Percentiles rank a stretch among this genome's conserved stretches.
phyloP scores from a whole-genome alignment of 2,113 vertebrate genomes.

The Spea multiplicata region DNA sequence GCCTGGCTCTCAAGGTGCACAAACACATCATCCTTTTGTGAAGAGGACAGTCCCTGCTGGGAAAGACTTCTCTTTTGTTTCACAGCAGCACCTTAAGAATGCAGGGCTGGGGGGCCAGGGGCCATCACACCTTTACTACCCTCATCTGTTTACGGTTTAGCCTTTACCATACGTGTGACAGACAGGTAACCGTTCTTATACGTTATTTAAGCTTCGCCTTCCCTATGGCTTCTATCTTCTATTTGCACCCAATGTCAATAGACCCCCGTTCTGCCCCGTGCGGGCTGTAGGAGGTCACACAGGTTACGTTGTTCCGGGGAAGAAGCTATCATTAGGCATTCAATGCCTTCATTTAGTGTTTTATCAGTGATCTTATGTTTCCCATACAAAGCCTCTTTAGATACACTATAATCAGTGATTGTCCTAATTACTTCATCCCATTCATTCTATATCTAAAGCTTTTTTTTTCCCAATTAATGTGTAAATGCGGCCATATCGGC shows the following conservation, averaged over 20 bases:
- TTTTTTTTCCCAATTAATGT: not conserved
- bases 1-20: conserved; percentile 42
- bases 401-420: conserved; percentile 28
- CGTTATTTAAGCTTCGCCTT: too few species aligned
- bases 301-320: conserved; percentile 58
- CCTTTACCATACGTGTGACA: too few species aligned
- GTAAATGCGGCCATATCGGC: conserved; percentile 9
- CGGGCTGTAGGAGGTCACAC: conserved; percentile 57
- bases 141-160: not conserved
- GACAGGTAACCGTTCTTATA: too few species aligned
- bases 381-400: conserved; percentile 56
- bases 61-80: conserved; percentile 38
- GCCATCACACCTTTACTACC: conserved; percentile 16
- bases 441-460: not conserved
- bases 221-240: too few species aligned
- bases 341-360: conserved; percentile 64
- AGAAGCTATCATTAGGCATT: conserved; percentile 65
- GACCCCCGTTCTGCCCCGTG: conserved; percentile 15
- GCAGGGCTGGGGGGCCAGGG: conserved; percentile 17
- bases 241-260: not conserved
- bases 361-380: conserved; percentile 64
- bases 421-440: not conserved
- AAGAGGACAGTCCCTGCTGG: conserved; percentile 21
- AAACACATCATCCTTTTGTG: conserved; percentile 42
- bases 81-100: conserved; percentile 56